These are phyloP conservation scores for Helogale parvula DNA, from an alignment of 2,113 vertebrate genomes.

Conservation along the genomic window DNA sequence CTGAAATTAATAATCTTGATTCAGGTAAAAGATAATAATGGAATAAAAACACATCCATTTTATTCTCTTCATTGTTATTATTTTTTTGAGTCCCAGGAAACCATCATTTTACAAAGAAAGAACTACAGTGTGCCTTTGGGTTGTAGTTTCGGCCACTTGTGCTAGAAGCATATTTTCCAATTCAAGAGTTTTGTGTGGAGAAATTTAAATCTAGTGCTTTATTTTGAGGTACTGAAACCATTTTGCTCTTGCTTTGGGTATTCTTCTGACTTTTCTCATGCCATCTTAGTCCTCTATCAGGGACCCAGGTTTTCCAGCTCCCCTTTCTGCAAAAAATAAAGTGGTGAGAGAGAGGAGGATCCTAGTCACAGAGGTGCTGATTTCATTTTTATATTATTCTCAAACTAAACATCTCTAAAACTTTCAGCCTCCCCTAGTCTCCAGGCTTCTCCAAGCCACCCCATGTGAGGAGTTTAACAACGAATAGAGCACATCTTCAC, in stretches of 20 bases:
- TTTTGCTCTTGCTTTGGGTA: not conserved
- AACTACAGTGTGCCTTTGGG: not conserved
- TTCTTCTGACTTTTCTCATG: not conserved
- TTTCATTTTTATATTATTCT: not conserved
- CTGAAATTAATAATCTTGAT: constrained; percentile 44
- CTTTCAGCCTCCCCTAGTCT: not conserved
- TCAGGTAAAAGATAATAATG: not conserved
- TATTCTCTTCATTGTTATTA: not conserved
- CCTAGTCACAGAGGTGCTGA: not conserved
- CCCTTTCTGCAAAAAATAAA: not conserved
- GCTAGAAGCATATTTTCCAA: constrained; percentile 19
- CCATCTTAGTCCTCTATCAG: not conserved
- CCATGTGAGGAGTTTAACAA: not conserved
- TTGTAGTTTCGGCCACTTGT: constrained; percentile 20
- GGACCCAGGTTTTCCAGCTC: not conserved
- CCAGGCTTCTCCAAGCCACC: not conserved
- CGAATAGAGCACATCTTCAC: not conserved
- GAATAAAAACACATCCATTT: constrained; percentile 40
- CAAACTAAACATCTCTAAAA: not conserved
- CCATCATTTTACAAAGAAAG: constrained; percentile 33
- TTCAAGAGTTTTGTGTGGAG: not conserved
- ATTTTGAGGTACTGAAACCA: not conserved
- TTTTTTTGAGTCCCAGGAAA: not conserved
- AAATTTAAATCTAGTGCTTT: constrained; percentile 1
- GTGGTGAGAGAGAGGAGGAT: not conserved